Conservation (phyloP, 1,140 invertebrate species). For the Psix sp. region DNA sequence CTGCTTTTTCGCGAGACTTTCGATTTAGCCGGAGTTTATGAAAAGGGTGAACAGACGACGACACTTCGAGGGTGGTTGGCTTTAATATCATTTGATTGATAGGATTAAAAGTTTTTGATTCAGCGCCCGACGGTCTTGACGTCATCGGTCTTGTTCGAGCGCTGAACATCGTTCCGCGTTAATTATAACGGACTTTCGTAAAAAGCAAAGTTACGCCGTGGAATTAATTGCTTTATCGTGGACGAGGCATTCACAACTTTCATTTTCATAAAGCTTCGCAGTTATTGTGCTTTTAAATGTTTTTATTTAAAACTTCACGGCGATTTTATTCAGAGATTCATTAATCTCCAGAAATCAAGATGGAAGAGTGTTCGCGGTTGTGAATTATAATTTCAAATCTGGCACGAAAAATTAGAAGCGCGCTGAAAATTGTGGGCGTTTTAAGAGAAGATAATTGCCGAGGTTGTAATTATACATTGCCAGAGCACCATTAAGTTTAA, state of each 20-base stretch:
- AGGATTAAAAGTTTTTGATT: constrained; percentile 71
- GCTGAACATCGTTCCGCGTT: constrained; percentile 57
- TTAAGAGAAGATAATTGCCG: no score
- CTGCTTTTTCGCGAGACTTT: constrained; percentile 66
- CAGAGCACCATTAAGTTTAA: no score
- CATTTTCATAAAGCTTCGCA: constrained; percentile 41
- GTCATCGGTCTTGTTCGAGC: constrained; percentile 58
- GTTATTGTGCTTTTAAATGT: constrained; percentile 42
- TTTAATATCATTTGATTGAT: constrained; percentile 76
- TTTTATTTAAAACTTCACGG: constrained; percentile 41
- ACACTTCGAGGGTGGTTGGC: constrained; percentile 55
- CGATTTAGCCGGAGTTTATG: constrained; percentile 70
- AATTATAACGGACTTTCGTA: constrained; percentile 60
- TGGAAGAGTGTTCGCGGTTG: constrained; percentile 15
- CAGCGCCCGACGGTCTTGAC: constrained; percentile 38
- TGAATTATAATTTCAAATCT: no score
- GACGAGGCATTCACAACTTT: constrained; percentile 38
- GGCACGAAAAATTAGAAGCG: no score
- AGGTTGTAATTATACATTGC: no score
- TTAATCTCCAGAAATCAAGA: constrained; percentile 35
- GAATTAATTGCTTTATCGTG: constrained; percentile 57
- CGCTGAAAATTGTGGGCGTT: no score
- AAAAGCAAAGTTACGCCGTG: constrained; percentile 58
- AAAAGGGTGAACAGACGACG: constrained; percentile 70
- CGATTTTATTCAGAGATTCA: constrained; percentile 34